These are phyloP conservation scores for Standfussiana lucernea DNA, from an alignment of 2,888 invertebrate species.

Conservation along the genomic window DNA sequence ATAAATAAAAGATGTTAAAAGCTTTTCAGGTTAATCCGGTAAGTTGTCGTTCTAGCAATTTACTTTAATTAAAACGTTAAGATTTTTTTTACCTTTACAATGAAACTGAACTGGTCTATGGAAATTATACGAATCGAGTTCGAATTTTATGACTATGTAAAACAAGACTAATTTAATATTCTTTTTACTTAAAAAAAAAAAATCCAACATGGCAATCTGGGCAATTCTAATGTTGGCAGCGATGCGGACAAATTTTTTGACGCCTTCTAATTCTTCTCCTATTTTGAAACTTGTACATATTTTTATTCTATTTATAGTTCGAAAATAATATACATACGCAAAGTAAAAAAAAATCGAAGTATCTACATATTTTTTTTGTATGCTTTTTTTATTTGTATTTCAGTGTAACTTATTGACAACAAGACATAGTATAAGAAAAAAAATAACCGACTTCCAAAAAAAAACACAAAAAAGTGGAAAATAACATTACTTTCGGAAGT, in stretches of 20 bases:
- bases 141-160: neutral
- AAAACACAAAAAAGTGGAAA: no score
- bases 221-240: neutral
- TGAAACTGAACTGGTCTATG: neutral
- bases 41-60: constrained; percentile 39
- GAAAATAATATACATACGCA: neutral
- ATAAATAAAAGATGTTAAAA: constrained; percentile 53
- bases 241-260: neutral
- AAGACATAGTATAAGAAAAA: no score
- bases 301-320: neutral
- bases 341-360: no score
- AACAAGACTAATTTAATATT: neutral
- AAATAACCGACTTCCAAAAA: no score
- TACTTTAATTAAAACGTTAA: neutral
- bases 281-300: neutral
- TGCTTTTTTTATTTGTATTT: no score
- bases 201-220: no score
- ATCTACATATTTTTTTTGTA: no score
- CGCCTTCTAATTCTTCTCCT: neutral
- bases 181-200: no score
- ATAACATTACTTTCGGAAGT: no score
- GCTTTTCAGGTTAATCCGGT: constrained; percentile 55
- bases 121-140: neutral
- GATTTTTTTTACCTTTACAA: neutral
- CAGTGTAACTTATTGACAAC: no score